Evolutionary conservation across 2,113 vertebrate genomes (phyloP).

Genomic region (Labeo catla): DNA sequence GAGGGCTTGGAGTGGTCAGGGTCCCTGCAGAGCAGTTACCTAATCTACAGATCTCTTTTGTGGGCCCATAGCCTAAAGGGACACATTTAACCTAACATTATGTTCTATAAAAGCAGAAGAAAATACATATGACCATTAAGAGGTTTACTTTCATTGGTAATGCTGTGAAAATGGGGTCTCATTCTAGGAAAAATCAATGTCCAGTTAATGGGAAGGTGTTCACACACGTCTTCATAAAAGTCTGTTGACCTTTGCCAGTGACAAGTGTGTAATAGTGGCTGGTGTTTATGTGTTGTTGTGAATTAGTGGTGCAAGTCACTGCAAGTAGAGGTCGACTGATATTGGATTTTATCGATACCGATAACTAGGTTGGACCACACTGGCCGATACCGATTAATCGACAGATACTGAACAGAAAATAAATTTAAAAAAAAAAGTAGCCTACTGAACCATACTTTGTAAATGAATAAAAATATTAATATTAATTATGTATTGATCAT

Average conservation of each 20-base stretch:
- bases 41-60: constrained; percentile 30
- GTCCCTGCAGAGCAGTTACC: constrained; percentile 33
- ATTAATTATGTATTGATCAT: too few relatives aligned
- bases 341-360: too few relatives aligned
- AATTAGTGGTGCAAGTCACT: neutral
- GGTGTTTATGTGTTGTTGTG: constrained; percentile 25
- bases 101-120: neutral
- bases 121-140: neutral
- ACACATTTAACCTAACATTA: constrained; percentile 20
- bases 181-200: constrained; percentile 1
- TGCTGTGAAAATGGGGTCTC: neutral
- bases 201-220: neutral
- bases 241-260: constrained; percentile 32
- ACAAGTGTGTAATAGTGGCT: constrained; percentile 11
- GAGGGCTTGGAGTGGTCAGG: constrained; percentile 23
- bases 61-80: neutral
- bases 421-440: too few relatives aligned
- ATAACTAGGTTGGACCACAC: too few relatives aligned
- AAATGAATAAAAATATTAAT: too few relatives aligned
- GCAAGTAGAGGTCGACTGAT: too few relatives aligned
- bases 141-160: constrained; percentile 1
- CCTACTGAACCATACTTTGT: too few relatives aligned
- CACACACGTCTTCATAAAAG: constrained; percentile 18
- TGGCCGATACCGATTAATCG: too few relatives aligned
- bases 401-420: too few relatives aligned